phyloP scores from a whole-genome alignment of 23 tunicate genomes.

The Aplidium turbinatum region DNA sequence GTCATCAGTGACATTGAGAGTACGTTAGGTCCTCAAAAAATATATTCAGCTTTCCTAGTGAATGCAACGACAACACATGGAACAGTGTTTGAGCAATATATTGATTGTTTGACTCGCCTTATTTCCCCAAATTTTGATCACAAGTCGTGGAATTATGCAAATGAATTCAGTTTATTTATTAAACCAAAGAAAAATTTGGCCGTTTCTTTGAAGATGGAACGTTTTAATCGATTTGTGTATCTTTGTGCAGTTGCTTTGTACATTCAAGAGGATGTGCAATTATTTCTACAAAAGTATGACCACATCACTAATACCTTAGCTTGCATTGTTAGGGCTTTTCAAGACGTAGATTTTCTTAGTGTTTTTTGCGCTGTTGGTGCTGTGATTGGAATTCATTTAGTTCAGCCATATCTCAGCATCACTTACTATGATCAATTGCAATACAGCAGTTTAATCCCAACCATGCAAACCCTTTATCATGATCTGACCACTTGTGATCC shows the following conservation, averaged over 20 bases:
- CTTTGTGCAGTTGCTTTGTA: neutral
- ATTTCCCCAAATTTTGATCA: conserved; percentile 5
- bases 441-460: neutral
- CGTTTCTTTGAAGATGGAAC: neutral
- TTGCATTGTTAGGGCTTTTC: conserved; percentile 2
- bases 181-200: conserved; percentile 8
- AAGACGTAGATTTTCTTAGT: neutral
- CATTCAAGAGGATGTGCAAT: neutral
- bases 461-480: neutral
- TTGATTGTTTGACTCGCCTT: neutral
- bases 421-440: neutral
- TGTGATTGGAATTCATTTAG: neutral
- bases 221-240: conserved; percentile 15
- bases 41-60: neutral
- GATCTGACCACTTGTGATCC: no score
- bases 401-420: conserved; percentile 9
- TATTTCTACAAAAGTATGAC: neutral
- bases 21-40: neutral
- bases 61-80: neutral
- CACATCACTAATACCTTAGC: conserved; percentile 18
- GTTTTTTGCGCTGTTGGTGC: conserved; percentile 14
- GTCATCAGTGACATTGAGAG: neutral
- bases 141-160: conserved; percentile 9
- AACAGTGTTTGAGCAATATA: conserved; percentile 2
- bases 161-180: neutral